Evolutionary conservation across 2,888 invertebrate genomes (phyloP).

Genomic region (Andricus curvator): DNA sequence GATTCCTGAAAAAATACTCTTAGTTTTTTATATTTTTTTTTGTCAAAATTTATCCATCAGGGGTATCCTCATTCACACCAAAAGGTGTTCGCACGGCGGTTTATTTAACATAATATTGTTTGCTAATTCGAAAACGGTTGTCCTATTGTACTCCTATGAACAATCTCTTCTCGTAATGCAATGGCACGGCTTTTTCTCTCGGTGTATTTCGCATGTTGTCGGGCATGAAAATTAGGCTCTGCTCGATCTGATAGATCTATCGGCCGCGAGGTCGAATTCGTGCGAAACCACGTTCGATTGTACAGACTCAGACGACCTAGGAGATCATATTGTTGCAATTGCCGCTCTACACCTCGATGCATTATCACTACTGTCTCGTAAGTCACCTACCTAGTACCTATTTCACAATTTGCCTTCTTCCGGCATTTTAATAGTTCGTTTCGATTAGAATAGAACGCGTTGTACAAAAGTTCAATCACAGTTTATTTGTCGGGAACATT

Average conservation of each 20-base stretch:
- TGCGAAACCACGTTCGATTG: conserved; percentile 50
- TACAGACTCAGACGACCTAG: conserved; percentile 52
- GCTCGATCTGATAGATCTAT: conserved; percentile 56
- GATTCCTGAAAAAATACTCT: too few relatives aligned
- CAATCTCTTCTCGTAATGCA: conserved; percentile 19
- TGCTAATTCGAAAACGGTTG: conserved; percentile 24
- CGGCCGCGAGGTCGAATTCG: conserved; percentile 55
- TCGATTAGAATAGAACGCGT: conserved; percentile 10
- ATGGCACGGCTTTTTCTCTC: conserved; percentile 27
- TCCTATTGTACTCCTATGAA: conserved; percentile 13
- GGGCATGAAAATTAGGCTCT: conserved; percentile 55
- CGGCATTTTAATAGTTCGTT: conserved; percentile 46
- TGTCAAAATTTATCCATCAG: too few relatives aligned
- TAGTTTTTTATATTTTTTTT: too few relatives aligned
- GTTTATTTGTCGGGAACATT: background rate
- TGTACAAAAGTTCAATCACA: background rate
- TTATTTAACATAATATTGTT: conserved; percentile 26
- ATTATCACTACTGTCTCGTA: conserved; percentile 56
- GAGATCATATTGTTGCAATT: conserved; percentile 58
- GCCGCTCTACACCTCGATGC: conserved; percentile 55
- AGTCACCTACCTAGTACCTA: conserved; percentile 43
- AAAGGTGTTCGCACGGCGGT: background rate
- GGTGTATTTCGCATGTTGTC: conserved; percentile 45
- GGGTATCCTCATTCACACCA: background rate
- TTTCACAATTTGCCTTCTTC: conserved; percentile 56